Evolutionary conservation across 2,113 vertebrate species (phyloP).

Genomic region (Serinus canaria): DNA sequence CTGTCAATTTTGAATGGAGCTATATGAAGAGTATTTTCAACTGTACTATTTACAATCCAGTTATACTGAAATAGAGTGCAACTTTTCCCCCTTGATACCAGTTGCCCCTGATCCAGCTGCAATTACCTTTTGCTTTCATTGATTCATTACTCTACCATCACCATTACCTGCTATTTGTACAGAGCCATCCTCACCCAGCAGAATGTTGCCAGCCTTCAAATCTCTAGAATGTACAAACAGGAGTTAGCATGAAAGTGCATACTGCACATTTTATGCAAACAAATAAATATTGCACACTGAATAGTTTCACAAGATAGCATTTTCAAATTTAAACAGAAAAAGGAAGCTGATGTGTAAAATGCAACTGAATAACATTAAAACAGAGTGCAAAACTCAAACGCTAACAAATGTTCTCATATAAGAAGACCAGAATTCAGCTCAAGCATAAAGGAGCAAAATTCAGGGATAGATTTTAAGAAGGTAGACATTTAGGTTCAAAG

Average conservation of each 20-base stretch:
- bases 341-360: background rate
- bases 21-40: background rate
- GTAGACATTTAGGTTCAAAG: background rate
- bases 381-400: background rate
- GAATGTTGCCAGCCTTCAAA: constrained; percentile 98
- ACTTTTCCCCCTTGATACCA: background rate
- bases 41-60: background rate
- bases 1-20: background rate
- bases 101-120: background rate
- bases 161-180: constrained; percentile 96
- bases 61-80: background rate
- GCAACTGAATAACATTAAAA: background rate
- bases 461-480: background rate
- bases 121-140: background rate
- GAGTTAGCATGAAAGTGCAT: background rate
- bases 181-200: constrained; percentile 96
- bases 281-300: background rate
- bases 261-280: background rate
- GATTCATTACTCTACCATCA: background rate
- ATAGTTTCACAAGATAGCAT: background rate
- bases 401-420: background rate
- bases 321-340: background rate
- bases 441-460: background rate
- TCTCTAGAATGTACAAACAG: constrained; percentile 79
- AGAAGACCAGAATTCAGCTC: background rate